Conservation (phyloP, 37 sponge, comb jelly and placozoan species). For the Lycopodina hypogea region DNA sequence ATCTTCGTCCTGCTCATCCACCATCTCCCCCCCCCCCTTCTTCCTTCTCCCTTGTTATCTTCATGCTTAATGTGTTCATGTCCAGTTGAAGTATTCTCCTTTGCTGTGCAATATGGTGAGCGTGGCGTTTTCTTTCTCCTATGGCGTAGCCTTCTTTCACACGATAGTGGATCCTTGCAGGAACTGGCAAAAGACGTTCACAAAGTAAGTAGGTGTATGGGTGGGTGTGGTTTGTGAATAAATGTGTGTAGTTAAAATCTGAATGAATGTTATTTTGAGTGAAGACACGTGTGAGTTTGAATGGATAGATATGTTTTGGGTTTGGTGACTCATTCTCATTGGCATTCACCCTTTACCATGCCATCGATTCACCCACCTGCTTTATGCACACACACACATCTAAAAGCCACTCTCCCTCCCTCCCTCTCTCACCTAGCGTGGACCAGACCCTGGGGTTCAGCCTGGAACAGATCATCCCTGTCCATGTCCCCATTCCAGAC, state of each 20-base stretch:
- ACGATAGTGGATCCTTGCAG: constrained; percentile 32
- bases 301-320: too few relatives aligned
- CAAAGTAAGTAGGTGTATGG: neutral
- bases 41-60: neutral
- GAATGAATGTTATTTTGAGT: too few relatives aligned
- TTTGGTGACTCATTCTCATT: too few relatives aligned
- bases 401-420: neutral
- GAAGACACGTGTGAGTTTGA: too few relatives aligned
- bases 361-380: too few relatives aligned
- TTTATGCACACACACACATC: too few relatives aligned
- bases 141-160: constrained; percentile 26
- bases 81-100: neutral
- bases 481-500: neutral
- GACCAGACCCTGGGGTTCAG: neutral
- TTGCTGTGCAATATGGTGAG: neutral
- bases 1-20: too few relatives aligned
- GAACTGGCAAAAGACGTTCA: constrained; percentile 17
- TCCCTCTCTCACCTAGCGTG: constrained; percentile 1
- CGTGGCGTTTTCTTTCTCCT: neutral
- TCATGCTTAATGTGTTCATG: too few relatives aligned
- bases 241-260: too few relatives aligned
- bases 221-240: neutral
- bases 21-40: constrained; percentile 12
- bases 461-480: neutral
- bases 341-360: too few relatives aligned